A percentile compares a stretch with the other conserved stretches of the same genome.
Conservation (phyloP, 2,888 invertebrate species). For the Eupelmus urozonus region DNA sequence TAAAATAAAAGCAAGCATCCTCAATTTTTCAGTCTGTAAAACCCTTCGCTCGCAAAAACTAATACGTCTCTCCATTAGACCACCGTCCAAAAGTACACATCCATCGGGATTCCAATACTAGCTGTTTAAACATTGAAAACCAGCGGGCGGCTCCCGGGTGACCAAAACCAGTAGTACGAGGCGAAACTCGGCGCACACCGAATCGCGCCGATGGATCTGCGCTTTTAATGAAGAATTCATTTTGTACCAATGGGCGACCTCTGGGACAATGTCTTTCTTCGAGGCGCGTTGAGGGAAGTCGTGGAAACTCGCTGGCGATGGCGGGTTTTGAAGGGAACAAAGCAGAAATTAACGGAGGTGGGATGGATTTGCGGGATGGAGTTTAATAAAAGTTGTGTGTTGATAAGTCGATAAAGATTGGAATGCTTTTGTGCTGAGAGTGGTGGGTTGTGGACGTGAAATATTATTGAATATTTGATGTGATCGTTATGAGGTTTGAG, state of each 20-base stretch:
- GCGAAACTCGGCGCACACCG: too few relatives aligned
- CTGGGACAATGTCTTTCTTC: slow-evolving; percentile 9
- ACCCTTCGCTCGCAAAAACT: too few relatives aligned
- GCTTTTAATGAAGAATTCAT: slow-evolving; percentile 40
- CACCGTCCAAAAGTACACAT: not conserved
- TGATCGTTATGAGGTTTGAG: too few relatives aligned
- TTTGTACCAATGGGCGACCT: not conserved
- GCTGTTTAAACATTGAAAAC: slow-evolving; percentile 4
- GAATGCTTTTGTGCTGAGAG: not conserved
- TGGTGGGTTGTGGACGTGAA: too few relatives aligned
- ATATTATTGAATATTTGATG: too few relatives aligned
- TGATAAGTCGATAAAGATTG: not conserved
- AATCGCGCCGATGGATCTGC: too few relatives aligned
- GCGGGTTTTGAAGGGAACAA: slow-evolving; percentile 26
- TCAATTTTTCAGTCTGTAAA: too few relatives aligned
- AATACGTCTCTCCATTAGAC: too few relatives aligned
- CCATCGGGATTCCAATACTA: slow-evolving; percentile 18
- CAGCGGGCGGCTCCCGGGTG: too few relatives aligned
- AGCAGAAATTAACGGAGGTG: slow-evolving; percentile 26
- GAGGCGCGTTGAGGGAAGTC: not conserved
- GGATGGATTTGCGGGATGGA: not conserved
- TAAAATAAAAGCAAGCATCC: too few relatives aligned
- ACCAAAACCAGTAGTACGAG: too few relatives aligned
- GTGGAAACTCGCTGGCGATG: not conserved
- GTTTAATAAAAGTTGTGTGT: not conserved